Evolutionary conservation across 2,888 invertebrate species (phyloP).

Genomic region (Oligia latruncula): DNA sequence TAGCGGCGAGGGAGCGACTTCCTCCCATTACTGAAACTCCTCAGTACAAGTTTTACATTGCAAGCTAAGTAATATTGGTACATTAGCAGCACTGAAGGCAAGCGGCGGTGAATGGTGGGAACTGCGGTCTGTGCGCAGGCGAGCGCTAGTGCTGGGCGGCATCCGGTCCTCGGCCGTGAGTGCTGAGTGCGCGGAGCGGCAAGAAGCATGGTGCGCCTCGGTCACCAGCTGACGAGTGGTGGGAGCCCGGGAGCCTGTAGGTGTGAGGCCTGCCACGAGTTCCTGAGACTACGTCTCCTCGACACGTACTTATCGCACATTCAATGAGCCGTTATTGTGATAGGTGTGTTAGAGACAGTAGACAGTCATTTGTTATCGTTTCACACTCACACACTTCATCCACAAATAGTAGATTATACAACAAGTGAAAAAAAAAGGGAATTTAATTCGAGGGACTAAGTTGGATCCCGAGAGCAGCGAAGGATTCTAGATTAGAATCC

Average conservation of each 20-base stretch:
- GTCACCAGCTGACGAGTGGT: not conserved
- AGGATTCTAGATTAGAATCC: no score
- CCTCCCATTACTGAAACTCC: slow-evolving; percentile 57
- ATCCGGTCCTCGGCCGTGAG: slow-evolving; percentile 31
- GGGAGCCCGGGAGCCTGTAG: not conserved
- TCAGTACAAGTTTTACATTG: slow-evolving; percentile 43
- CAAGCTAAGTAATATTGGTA: slow-evolving; percentile 35
- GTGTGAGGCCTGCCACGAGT: not conserved
- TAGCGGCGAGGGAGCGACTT: slow-evolving; percentile 39
- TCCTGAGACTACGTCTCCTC: not conserved
- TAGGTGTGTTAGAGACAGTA: not conserved
- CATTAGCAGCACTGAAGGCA: slow-evolving; percentile 30
- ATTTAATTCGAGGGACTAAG: no score
- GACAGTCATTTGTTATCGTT: slow-evolving; percentile 23
- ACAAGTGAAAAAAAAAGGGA: no score
- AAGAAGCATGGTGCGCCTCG: slow-evolving; percentile 24
- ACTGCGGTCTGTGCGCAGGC: slow-evolving; percentile 6
- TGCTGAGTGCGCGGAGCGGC: slow-evolving; percentile 5
- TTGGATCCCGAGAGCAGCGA: no score
- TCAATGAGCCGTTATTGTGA: slow-evolving; percentile 22
- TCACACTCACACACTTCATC: slow-evolving; percentile 14
- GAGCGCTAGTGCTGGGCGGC: slow-evolving; percentile 17
- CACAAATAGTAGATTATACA: not conserved
- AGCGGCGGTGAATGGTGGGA: slow-evolving; percentile 31
- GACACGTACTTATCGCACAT: slow-evolving; percentile 10